A percentile compares a stretch with the other conserved stretches of the same genome.
Evolutionary conservation across 1,140 invertebrate genomes (phyloP).

Genomic region (Varroa destructor): DNA sequence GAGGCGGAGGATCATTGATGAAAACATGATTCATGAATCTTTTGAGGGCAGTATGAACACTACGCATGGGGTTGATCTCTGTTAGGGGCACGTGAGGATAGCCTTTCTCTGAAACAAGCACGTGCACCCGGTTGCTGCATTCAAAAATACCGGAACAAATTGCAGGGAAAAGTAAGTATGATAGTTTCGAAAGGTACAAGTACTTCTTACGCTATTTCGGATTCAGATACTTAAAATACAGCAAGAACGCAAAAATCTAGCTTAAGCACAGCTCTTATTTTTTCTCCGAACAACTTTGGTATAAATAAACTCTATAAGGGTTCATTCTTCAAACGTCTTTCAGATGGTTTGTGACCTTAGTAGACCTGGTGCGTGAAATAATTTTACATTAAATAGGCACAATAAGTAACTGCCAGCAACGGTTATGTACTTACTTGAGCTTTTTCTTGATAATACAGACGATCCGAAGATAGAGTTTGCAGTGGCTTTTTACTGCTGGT

Average conservation of each 20-base stretch:
- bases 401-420: neutral
- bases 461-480: conserved; percentile 59
- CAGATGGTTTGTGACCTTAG: too few species aligned
- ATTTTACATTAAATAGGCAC: too few species aligned
- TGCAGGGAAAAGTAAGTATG: conserved; percentile 27
- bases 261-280: too few species aligned
- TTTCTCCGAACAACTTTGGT: too few species aligned
- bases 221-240: conserved; percentile 19
- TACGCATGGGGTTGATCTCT: conserved; percentile 71
- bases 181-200: too few species aligned
- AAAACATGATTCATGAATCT: conserved; percentile 73
- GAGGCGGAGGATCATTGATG: conserved; percentile 64
- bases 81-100: conserved; percentile 66
- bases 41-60: conserved; percentile 67
- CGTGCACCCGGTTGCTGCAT: conserved; percentile 58
- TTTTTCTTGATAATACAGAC: conserved; percentile 66
- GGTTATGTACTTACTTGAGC: conserved; percentile 49
- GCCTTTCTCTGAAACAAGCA: conserved; percentile 67
- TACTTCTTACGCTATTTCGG: neutral
- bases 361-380: too few species aligned
- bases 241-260: conserved; percentile 15
- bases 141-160: conserved; percentile 30
- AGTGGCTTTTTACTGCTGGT: conserved; percentile 52
- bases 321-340: too few species aligned
- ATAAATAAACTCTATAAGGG: too few species aligned